phyloP scores from a whole-genome alignment of 2,113 vertebrate genomes.

The Hippocampus abdominalis region DNA sequence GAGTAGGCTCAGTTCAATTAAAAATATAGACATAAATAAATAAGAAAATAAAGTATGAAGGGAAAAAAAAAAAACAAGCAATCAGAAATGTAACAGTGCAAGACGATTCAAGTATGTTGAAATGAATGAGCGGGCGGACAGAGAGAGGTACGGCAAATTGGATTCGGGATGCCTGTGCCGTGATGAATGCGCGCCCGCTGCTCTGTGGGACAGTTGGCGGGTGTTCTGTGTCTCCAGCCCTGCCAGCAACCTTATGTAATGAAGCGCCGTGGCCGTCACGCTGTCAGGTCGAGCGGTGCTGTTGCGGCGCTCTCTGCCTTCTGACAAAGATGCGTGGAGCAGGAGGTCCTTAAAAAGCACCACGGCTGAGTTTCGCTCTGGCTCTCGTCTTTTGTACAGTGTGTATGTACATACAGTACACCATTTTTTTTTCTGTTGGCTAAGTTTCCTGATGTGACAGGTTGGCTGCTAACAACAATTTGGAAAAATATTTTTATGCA shows the following conservation, averaged over 20 bases:
- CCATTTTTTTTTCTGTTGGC: too few species aligned
- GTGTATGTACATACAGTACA: too few species aligned
- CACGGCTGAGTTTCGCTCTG: constrained; percentile 31
- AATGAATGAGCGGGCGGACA: constrained; percentile 29
- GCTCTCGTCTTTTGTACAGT: constrained; percentile 14
- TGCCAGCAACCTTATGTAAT: constrained; percentile 64
- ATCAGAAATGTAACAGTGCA: constrained; percentile 1
- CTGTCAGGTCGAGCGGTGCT: constrained; percentile 18
- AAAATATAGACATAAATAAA: neutral
- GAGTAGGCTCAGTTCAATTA: constrained; percentile 19
- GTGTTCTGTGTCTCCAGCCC: constrained; percentile 15
- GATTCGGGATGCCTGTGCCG: constrained; percentile 21
- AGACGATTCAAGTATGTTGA: constrained; percentile 4
- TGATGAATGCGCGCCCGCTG: constrained; percentile 34
- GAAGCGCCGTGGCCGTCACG: constrained; percentile 43
- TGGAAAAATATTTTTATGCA: too few species aligned
- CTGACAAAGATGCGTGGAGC: constrained; percentile 15
- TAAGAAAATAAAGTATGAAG: neutral
- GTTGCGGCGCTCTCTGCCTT: constrained; percentile 4
- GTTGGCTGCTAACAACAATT: too few species aligned
- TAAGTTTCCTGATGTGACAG: too few species aligned
- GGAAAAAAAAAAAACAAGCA: constrained; percentile 1
- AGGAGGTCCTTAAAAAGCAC: constrained; percentile 25
- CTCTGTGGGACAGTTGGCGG: constrained; percentile 50
- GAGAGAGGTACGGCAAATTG: constrained; percentile 22